phyloP scores from a whole-genome alignment of 1,140 invertebrate species.

The Lepidostoma basale region DNA sequence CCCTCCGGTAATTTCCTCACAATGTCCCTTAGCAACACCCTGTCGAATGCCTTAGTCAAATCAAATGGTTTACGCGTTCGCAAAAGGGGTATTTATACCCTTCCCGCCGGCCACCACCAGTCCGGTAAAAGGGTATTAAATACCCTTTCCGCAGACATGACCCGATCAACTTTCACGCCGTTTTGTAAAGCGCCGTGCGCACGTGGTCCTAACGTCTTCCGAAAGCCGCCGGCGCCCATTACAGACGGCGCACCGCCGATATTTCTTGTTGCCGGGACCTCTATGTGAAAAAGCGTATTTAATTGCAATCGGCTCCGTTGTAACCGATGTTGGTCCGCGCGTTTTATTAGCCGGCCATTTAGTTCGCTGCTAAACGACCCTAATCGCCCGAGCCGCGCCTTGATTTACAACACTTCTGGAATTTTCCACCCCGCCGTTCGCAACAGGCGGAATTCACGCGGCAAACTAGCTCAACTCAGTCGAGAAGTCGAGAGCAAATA shows the following conservation, averaged over 20 bases:
- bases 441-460: background rate
- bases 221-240: background rate
- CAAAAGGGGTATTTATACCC: no score
- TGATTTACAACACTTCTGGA: constrained; percentile 40
- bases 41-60: no score
- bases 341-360: constrained; percentile 40
- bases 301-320: constrained; percentile 24
- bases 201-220: background rate
- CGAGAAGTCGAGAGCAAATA: background rate
- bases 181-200: no score
- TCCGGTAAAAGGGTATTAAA: no score
- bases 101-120: no score
- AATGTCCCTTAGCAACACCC: no score
- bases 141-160: no score
- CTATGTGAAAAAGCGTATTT: constrained; percentile 21
- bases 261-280: constrained; percentile 3
- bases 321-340: constrained; percentile 17
- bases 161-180: no score
- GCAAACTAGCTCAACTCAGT: background rate
- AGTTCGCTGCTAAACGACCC: constrained; percentile 39
- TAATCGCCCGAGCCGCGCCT: constrained; percentile 41
- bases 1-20: no score
- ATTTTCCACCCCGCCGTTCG: constrained; percentile 1
- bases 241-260: constrained; percentile 7
- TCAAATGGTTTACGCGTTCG: no score